These are phyloP conservation scores for Tillus elongatus DNA, from an alignment of 2,888 invertebrate species.

Conservation along the genomic window DNA sequence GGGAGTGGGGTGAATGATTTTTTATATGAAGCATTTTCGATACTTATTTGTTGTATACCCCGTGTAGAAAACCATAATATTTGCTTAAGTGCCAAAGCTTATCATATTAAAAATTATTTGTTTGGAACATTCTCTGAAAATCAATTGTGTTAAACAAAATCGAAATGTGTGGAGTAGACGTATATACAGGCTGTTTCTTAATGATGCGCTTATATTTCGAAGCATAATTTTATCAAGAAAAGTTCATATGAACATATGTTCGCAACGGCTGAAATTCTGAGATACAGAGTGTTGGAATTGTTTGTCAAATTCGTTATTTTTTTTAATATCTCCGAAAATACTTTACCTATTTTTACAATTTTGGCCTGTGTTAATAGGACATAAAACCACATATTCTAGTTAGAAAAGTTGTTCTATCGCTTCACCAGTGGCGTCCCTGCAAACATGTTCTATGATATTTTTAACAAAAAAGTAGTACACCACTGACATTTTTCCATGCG, in stretches of 20 bases:
- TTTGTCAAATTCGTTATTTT: neutral
- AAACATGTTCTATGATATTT: slow-evolving; percentile 1
- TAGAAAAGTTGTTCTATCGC: slow-evolving; percentile 2
- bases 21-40: too few species aligned
- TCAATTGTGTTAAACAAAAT: too few species aligned
- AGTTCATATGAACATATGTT: slow-evolving; percentile 1
- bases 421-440: slow-evolving; percentile 4
- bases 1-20: too few species aligned
- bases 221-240: neutral
- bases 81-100: too few species aligned
- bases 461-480: neutral
- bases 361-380: too few species aligned
- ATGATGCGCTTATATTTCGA: slow-evolving; percentile 1
- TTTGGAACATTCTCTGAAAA: too few species aligned
- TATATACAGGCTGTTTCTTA: slow-evolving; percentile 2
- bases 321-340: neutral
- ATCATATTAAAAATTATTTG: too few species aligned
- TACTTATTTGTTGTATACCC: too few species aligned
- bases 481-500: slow-evolving; percentile 1
- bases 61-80: too few species aligned
- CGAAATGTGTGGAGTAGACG: too few species aligned
- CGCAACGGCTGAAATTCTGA: neutral
- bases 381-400: slow-evolving; percentile 3
- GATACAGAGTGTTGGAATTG: neutral
- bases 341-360: neutral